phyloP scores from a whole-genome alignment of 1,140 invertebrate species.

The Drosophila ironensis region DNA sequence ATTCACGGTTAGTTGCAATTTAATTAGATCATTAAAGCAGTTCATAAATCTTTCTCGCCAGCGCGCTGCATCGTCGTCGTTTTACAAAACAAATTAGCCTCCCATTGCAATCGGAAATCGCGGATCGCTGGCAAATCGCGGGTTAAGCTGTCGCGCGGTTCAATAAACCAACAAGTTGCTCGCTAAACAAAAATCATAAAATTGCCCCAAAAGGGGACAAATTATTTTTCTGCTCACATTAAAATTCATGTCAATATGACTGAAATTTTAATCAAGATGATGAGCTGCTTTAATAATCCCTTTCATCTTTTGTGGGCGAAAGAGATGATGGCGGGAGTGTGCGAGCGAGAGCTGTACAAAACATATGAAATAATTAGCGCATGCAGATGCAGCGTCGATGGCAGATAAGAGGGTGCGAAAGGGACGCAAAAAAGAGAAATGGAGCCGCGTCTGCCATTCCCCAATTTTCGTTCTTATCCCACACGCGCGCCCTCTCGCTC shows the following conservation, averaged over 20 bases:
- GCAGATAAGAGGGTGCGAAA: slow-evolving; percentile 36
- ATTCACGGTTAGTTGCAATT: slow-evolving; percentile 73
- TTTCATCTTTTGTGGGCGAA: too few relatives aligned
- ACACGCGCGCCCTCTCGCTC: neutral
- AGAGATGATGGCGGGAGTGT: neutral
- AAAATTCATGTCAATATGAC: too few relatives aligned
- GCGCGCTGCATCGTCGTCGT: slow-evolving; percentile 23
- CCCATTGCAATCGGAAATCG: slow-evolving; percentile 17
- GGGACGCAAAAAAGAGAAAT: neutral
- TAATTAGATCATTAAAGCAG: slow-evolving; percentile 75
- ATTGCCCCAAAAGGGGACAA: slow-evolving; percentile 43
- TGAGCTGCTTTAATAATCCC: too few relatives aligned
- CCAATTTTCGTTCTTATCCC: slow-evolving; percentile 20
- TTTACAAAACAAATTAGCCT: slow-evolving; percentile 70
- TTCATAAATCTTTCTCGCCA: slow-evolving; percentile 62
- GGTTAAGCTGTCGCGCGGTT: slow-evolving; percentile 42
- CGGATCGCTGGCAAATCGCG: slow-evolving; percentile 21
- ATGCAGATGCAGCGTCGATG: slow-evolving; percentile 53
- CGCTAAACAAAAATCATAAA: slow-evolving; percentile 41
- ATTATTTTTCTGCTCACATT: too few relatives aligned
- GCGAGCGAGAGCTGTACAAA: slow-evolving; percentile 23
- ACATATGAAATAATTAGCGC: slow-evolving; percentile 79
- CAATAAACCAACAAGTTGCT: slow-evolving; percentile 77
- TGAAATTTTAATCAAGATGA: too few relatives aligned
- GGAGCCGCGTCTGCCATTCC: slow-evolving; percentile 20